Conservation (phyloP, 2,888 invertebrate genomes). For the Apantesis nais region DNA sequence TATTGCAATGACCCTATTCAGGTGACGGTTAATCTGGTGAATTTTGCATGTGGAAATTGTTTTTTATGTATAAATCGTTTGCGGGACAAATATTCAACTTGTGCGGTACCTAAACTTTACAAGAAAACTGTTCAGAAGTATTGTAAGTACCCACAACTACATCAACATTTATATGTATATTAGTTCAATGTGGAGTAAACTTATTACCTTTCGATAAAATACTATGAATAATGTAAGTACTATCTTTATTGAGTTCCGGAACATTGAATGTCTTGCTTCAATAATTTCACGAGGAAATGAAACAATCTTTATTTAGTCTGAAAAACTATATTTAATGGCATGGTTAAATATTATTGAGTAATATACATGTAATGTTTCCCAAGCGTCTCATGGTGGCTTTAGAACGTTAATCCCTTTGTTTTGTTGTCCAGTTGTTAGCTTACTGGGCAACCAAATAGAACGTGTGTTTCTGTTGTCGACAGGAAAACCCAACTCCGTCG, state of each 20-base stretch:
- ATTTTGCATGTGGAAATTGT: not conserved
- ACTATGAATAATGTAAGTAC: not conserved
- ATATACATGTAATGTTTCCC: not conserved
- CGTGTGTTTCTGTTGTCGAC: constrained; percentile 39
- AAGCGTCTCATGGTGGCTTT: constrained; percentile 1
- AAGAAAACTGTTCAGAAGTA: not conserved
- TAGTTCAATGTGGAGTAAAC: not conserved
- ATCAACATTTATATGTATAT: not conserved
- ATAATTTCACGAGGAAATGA: not conserved
- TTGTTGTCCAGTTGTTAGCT: constrained; percentile 10
- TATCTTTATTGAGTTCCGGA: not conserved
- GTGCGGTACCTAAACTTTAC: not conserved
- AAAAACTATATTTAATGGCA: not conserved
- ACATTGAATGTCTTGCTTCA: not conserved
- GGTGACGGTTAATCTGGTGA: not conserved
- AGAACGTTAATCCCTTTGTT: not conserved
- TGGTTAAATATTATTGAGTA: not conserved
- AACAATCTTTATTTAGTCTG: not conserved
- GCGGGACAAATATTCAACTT: not conserved
- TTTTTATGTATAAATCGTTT: not conserved
- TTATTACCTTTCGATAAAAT: not conserved
- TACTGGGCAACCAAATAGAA: constrained; percentile 34
- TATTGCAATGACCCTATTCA: not conserved
- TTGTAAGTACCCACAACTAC: not conserved
- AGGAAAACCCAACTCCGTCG: constrained; percentile 94